Evolutionary conservation across 2,888 invertebrate genomes (phyloP).

Genomic region (Oscheius myriophilus): DNA sequence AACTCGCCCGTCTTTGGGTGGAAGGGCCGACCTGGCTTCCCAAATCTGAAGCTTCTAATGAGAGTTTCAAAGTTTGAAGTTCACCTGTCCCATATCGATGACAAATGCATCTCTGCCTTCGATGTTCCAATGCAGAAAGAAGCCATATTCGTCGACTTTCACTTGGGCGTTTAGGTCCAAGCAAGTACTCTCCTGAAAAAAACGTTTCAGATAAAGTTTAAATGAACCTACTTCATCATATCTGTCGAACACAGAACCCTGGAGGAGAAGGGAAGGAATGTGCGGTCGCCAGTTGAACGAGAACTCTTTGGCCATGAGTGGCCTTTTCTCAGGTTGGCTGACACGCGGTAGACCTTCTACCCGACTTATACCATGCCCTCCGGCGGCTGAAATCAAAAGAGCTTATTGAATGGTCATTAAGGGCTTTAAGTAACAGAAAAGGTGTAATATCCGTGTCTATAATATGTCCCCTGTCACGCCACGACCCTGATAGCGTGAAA

Average conservation of each 20-base stretch:
- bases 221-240: constrained; percentile 84
- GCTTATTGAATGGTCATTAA: neutral
- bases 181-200: constrained; percentile 59
- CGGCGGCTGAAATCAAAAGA: constrained; percentile 10
- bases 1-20: constrained; percentile 82
- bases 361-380: constrained; percentile 24
- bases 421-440: neutral
- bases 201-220: neutral
- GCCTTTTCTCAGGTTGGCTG: constrained; percentile 20
- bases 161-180: constrained; percentile 72
- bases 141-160: constrained; percentile 74
- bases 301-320: constrained; percentile 91
- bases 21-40: constrained; percentile 64
- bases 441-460: no score
- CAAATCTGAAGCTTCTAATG: constrained; percentile 52
- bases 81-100: constrained; percentile 96
- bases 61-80: constrained; percentile 70
- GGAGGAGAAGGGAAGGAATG: constrained; percentile 85
- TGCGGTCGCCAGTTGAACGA: constrained; percentile 98
- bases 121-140: constrained; percentile 75
- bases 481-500: no score
- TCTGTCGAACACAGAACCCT: constrained; percentile 90
- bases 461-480: no score
- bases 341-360: constrained; percentile 14
- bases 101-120: constrained; percentile 89